phyloP scores from a whole-genome alignment of 1,140 invertebrate species.

The Rhopalosiphum padi region DNA sequence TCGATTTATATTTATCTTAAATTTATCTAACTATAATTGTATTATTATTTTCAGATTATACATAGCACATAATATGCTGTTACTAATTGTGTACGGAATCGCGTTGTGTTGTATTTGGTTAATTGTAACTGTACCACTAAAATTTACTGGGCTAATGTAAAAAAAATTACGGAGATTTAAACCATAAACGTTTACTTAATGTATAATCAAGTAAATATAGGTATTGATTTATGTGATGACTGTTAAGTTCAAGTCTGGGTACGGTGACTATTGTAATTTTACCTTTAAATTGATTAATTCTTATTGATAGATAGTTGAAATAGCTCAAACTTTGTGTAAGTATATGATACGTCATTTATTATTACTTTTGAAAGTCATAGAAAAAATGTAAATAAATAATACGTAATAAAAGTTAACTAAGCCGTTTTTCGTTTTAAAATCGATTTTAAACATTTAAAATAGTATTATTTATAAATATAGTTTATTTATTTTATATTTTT shows the following conservation, averaged over 20 bases:
- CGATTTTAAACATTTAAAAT: neutral
- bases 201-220: slow-evolving; percentile 58
- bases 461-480: neutral
- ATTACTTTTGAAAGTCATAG: neutral
- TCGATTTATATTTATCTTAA: neutral
- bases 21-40: neutral
- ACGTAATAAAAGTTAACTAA: neutral
- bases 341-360: neutral
- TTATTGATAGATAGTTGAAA: neutral
- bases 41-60: slow-evolving; percentile 28
- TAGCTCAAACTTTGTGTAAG: neutral
- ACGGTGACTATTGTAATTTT: neutral
- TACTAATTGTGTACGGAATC: neutral
- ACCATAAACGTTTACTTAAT: neutral
- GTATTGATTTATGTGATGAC: too few species aligned
- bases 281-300: neutral
- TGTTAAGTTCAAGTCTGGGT: too few species aligned
- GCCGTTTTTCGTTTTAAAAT: neutral
- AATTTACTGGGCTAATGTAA: neutral
- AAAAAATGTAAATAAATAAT: neutral
- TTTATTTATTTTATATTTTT: neutral
- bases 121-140: neutral
- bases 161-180: neutral
- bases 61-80: neutral
- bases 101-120: neutral